Evolutionary conservation across 2,888 invertebrate species (phyloP).

Genomic region (Meiosimyza platycephala): DNA sequence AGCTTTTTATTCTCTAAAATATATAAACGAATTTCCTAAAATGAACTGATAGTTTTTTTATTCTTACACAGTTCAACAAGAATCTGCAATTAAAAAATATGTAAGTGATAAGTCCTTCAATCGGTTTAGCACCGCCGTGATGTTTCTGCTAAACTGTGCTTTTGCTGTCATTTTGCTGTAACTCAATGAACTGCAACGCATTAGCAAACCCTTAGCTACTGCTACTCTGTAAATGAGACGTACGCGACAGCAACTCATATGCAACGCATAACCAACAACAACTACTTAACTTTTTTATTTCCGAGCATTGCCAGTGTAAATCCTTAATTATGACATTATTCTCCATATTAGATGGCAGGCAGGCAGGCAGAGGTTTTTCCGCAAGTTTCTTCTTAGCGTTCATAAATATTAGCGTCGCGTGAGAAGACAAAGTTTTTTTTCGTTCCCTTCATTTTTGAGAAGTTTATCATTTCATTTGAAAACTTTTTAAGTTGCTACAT

Average conservation of each 20-base stretch:
- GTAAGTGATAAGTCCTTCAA: no score
- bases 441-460: not conserved
- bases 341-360: conserved; percentile 56
- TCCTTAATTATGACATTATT: conserved; percentile 64
- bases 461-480: conserved; percentile 9
- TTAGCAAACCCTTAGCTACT: not conserved
- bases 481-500: not conserved
- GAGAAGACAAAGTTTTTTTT: not conserved
- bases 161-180: no score
- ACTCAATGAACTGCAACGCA: conserved; percentile 24
- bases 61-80: no score
- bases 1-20: no score
- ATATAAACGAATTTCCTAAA: no score
- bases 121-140: no score
- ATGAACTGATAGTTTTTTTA: no score
- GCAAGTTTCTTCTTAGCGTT: no score
- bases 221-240: conserved; percentile 32
- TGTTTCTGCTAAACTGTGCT: no score
- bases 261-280: not conserved
- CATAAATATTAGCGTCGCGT: no score
- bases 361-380: no score
- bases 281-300: not conserved
- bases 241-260: conserved; percentile 17
- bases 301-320: conserved; percentile 46
- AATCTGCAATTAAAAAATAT: no score